phyloP scores from a whole-genome alignment of 1,140 invertebrate species.

The Daktulosphaira vitifoliae region DNA sequence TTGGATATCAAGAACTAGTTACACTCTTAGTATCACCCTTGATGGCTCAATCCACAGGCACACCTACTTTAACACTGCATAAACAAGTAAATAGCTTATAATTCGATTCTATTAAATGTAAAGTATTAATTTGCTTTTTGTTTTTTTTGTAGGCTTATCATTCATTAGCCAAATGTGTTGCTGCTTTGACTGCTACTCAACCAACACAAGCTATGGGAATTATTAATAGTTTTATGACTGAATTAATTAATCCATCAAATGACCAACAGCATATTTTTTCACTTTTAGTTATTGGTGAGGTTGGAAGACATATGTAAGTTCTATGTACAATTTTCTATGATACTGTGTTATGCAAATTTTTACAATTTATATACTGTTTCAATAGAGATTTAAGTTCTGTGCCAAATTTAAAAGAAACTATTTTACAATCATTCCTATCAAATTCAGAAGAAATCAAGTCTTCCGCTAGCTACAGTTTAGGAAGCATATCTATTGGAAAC shows the following conservation, averaged over 20 bases:
- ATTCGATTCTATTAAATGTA: background rate
- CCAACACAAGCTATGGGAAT: constrained; percentile 65
- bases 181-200: constrained; percentile 75
- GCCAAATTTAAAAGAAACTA: constrained; percentile 59
- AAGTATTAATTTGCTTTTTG: background rate
- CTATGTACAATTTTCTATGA: background rate
- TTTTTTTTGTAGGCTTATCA: constrained; percentile 62
- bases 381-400: constrained; percentile 79
- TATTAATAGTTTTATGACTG: constrained; percentile 74
- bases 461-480: constrained; percentile 91
- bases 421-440: constrained; percentile 66
- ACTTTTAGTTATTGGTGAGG: constrained; percentile 89
- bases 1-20: constrained; percentile 71
- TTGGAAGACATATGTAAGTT: constrained; percentile 81
- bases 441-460: constrained; percentile 85
- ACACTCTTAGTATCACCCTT: constrained; percentile 60
- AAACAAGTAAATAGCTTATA: constrained; percentile 37
- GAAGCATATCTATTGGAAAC: constrained; percentile 91
- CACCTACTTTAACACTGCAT: constrained; percentile 36
- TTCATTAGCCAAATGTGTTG: constrained; percentile 90
- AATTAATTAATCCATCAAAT: constrained; percentile 61
- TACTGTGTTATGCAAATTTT: background rate
- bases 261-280: constrained; percentile 87
- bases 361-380: constrained; percentile 32
- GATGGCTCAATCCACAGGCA: constrained; percentile 30